Conservation (phyloP, 2,113 vertebrate genomes). For the Lamprotornis superbus region DNA sequence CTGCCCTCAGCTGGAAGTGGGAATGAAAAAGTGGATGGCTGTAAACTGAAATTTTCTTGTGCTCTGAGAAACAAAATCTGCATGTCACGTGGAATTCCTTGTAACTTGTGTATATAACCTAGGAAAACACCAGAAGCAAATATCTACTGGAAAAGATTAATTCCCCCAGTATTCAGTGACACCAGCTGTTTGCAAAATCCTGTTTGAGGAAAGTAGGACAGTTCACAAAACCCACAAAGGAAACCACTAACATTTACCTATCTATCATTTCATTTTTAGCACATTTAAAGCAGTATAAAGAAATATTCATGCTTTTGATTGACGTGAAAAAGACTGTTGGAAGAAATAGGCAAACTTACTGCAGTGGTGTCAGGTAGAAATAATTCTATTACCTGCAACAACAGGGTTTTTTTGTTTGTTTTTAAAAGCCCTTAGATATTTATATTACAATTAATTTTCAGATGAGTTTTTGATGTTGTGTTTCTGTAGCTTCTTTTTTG, state of each 20-base stretch:
- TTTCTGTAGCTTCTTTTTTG: background rate
- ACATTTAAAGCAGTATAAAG: background rate
- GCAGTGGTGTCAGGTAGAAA: background rate
- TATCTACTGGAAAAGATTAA: slow-evolving; percentile 38
- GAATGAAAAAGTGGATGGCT: background rate
- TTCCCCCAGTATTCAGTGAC: background rate
- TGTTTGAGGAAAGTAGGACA: slow-evolving; percentile 55
- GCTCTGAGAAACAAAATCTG: background rate
- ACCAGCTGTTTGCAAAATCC: slow-evolving; percentile 55
- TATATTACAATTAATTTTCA: background rate
- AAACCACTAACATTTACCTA: background rate
- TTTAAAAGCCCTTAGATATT: background rate
- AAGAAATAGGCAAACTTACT: background rate
- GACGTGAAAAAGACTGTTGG: background rate
- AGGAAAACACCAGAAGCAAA: background rate
- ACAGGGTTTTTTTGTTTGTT: no score
- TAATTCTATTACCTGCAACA: background rate
- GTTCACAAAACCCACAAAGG: background rate
- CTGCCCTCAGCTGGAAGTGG: background rate
- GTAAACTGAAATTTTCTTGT: background rate
- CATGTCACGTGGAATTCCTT: background rate
- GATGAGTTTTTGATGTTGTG: background rate
- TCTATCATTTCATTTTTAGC: background rate
- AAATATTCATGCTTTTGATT: background rate
- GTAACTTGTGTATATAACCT: background rate